Conservation (phyloP, 2,797 vertebrate genomes). For the Dromococcyx pavoninus region DNA sequence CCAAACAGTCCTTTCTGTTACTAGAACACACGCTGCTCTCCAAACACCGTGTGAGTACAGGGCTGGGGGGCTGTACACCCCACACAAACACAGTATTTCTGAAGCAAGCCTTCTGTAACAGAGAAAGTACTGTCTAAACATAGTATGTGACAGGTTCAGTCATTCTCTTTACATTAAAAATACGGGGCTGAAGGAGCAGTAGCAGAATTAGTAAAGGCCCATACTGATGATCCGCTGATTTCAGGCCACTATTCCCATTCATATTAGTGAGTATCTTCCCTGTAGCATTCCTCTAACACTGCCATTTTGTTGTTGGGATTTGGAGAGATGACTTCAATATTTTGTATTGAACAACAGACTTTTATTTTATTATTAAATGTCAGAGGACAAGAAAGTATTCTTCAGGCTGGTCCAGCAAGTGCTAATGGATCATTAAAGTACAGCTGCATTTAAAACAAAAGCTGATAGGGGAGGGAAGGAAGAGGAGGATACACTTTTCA, state of each 20-base stretch:
- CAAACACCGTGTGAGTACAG: rapidly evolving
- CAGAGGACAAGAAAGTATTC: background rate
- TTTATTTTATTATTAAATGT: background rate
- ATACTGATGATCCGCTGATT: rapidly evolving
- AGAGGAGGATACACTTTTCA: background rate
- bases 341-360: background rate
- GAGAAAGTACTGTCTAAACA: background rate
- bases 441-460: background rate
- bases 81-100: background rate
- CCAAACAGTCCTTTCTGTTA: background rate
- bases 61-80: background rate
- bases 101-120: background rate
- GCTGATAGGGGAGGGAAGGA: background rate
- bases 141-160: rapidly evolving
- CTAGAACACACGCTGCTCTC: background rate
- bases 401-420: background rate
- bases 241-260: background rate
- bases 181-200: background rate
- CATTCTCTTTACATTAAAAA: background rate
- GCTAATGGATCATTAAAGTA: background rate
- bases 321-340: rapidly evolving
- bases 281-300: rapidly evolving
- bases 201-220: background rate
- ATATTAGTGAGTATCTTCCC: background rate
- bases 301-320: background rate